Base-by-base conservation (phyloP, 64 coral and sea anemone genomes). In the Orbicella faveolata region DNA sequence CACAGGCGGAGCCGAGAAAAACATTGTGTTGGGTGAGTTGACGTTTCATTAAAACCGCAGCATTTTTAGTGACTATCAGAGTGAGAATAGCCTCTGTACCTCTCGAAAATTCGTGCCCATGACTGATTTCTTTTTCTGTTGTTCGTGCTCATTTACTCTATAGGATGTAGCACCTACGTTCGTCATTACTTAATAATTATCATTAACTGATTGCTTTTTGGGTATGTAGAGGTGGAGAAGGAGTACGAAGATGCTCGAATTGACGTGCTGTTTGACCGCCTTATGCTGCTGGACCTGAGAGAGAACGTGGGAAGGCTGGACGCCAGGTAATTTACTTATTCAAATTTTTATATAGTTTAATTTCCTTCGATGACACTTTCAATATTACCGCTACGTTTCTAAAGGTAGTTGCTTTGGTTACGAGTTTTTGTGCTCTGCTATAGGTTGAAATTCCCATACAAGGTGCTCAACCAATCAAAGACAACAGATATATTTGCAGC, bases 241-340 rank as follows among this genome's bases (percentile, higher is more conserved):
- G 93, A 99, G 80, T 89, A 93, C 20, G 96, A 99, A 72, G 94
- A 95, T 26, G 90, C 94, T 19, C 84, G 96, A 78, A 95, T 99
- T 78, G 90, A 99, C 13, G 93, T 99, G 13, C 63, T 99, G 88
- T 99, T 99, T 79, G 96, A 99, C 68, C 88, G 96, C 30, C 94
- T 99, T 7, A 95, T 99, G 96, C 89, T 99, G 34, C 51, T 95
- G 26, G 96, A 99, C 70, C 52, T 99, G 75, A 90, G 96, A 77
- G 96, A 99, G 61, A 99, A 95, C 65, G 96, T 99, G 53, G 94
- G 93, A 25, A 99, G 94, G 91, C 96, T 99, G 19, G 94, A 99
- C 79, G 78, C 94, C 4, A 98, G 96, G 96, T 98, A 84, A 59
- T 53, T 74, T 53, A 9, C 15, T 86, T 26, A 1, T 44, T 74